phyloP scores from a whole-genome alignment of 2,797 vertebrate species.

The Alcedo atthis region DNA sequence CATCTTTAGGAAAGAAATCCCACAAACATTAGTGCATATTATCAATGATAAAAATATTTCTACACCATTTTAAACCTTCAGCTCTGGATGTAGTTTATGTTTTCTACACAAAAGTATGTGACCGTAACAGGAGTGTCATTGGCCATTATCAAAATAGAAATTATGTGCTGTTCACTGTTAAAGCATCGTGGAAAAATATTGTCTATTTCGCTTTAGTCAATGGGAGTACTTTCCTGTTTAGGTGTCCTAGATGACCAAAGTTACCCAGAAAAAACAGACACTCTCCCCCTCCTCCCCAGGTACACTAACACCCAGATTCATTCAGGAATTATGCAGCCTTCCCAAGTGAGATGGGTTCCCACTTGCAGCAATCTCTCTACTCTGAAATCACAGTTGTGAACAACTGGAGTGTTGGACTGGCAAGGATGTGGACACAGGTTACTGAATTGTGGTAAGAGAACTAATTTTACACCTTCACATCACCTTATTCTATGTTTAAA shows the following conservation, averaged over 20 bases:
- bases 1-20: background rate
- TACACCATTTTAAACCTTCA: background rate
- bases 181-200: background rate
- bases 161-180: background rate
- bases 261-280: background rate
- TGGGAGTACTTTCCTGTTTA: background rate
- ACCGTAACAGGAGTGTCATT: background rate
- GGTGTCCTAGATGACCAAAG: background rate
- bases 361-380: background rate
- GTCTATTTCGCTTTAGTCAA: background rate
- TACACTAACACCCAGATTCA: background rate
- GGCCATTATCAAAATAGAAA: background rate
- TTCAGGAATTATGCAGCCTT: background rate
- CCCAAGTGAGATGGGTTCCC: constrained; percentile 4
- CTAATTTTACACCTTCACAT: background rate
- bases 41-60: background rate
- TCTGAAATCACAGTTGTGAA: background rate
- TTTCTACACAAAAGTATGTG: background rate
- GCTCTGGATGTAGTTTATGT: background rate
- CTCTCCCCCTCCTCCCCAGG: background rate
- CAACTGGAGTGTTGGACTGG: background rate
- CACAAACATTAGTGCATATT: background rate
- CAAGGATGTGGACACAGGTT: background rate
- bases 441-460: background rate
- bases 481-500: background rate